Percentiles rank a stretch among this genome's conserved stretches.
Evolutionary conservation across 2,888 invertebrate species (phyloP).

Genomic region (Plagiodera versicolora): DNA sequence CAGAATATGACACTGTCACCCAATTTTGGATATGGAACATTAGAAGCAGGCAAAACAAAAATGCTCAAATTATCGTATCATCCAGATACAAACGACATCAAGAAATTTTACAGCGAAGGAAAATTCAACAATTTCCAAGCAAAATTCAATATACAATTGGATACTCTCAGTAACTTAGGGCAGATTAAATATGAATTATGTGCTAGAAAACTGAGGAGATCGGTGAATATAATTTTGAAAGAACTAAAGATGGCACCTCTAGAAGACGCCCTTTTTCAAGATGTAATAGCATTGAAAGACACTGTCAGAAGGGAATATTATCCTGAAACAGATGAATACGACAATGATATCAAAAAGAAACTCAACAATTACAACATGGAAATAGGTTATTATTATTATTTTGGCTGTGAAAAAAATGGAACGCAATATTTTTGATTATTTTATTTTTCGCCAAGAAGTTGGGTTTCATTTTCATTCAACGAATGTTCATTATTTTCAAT

Average conservation of each 20-base stretch:
- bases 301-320: conserved; percentile 12
- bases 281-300: conserved; percentile 21
- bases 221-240: conserved; percentile 25
- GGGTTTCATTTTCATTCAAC: no score
- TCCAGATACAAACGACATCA: conserved; percentile 31
- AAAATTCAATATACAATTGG: conserved; percentile 7
- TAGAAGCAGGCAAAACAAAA: conserved; percentile 28
- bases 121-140: conserved; percentile 13
- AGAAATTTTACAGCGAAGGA: conserved; percentile 23
- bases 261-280: conserved; percentile 13
- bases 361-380: neutral
- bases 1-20: conserved; percentile 34
- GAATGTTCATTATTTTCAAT: no score
- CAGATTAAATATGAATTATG: conserved; percentile 26
- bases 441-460: no score
- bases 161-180: conserved; percentile 26
- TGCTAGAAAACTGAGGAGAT: conserved; percentile 24
- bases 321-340: neutral
- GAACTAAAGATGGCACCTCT: conserved; percentile 22
- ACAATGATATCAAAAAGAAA: conserved; percentile 6
- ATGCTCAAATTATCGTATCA: conserved; percentile 27
- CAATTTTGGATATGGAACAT: conserved; percentile 34
- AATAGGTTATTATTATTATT: neutral
- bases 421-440: no score
- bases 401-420: no score